These are phyloP conservation scores for Salvelinus sp. DNA, from an alignment of 2,113 vertebrate genomes.

Conservation along the genomic window DNA sequence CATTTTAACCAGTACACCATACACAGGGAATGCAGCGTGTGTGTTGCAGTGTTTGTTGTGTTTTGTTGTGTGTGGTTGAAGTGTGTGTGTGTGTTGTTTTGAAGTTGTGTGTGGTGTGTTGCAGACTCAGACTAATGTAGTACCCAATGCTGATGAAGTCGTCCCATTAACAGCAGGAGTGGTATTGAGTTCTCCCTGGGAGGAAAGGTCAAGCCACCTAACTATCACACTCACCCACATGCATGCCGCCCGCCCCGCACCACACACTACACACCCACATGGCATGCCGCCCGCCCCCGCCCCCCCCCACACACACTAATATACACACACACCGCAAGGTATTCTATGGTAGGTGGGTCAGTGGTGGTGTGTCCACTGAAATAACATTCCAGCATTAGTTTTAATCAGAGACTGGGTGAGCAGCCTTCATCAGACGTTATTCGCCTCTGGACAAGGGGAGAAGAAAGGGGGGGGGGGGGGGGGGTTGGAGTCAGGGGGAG, in stretches of 20 bases:
- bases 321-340: background rate
- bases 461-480: too few species aligned
- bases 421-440: slow-evolving; percentile 71
- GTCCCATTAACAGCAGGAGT: slow-evolving; percentile 71
- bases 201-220: slow-evolving; percentile 33
- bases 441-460: slow-evolving; percentile 33
- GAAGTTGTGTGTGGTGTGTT: slow-evolving; percentile 15
- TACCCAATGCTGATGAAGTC: slow-evolving; percentile 75
- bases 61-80: slow-evolving; percentile 21
- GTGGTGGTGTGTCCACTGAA: slow-evolving; percentile 41
- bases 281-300: slow-evolving; percentile 35
- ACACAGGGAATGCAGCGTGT: slow-evolving; percentile 10
- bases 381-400: slow-evolving; percentile 63
- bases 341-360: slow-evolving; percentile 22
- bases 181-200: slow-evolving; percentile 66
- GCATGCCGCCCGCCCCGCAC: too few species aligned
- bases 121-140: slow-evolving; percentile 62
- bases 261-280: too few species aligned
- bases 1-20: background rate
- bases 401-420: slow-evolving; percentile 64
- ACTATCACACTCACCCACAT: slow-evolving; percentile 21
- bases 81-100: slow-evolving; percentile 31
- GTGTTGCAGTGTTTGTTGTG: background rate
- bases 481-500: background rate
- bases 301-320: slow-evolving; percentile 28